Conservation (phyloP, 2,113 vertebrate genomes). For the Corydoras maculifer region DNA sequence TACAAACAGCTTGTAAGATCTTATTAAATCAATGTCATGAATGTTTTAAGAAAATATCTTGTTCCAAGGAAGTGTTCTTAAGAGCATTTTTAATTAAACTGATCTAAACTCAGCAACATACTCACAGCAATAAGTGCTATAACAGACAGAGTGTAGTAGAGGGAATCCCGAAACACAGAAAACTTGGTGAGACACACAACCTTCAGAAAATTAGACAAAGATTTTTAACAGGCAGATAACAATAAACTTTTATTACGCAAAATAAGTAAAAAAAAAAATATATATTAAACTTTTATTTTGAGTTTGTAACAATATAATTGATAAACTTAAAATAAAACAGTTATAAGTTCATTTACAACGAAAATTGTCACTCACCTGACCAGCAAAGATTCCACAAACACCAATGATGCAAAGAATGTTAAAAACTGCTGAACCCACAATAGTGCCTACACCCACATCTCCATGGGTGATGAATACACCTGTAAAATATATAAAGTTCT, state of each 20-base stretch:
- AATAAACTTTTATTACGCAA: background rate
- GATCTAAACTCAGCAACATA: constrained; percentile 2
- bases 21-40: too few relatives aligned
- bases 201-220: constrained; percentile 51
- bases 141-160: constrained; percentile 79
- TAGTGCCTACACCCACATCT: constrained; percentile 84
- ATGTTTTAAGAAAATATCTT: too few relatives aligned
- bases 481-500: constrained; percentile 42
- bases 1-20: too few relatives aligned
- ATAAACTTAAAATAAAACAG: too few relatives aligned
- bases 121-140: constrained; percentile 79
- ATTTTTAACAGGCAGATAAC: background rate
- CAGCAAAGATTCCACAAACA: constrained; percentile 81
- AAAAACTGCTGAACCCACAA: constrained; percentile 84
- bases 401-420: constrained; percentile 85
- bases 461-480: constrained; percentile 86
- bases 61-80: too few relatives aligned
- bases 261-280: too few relatives aligned
- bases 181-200: constrained; percentile 80
- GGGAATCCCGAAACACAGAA: constrained; percentile 79
- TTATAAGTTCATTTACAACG: too few relatives aligned
- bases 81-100: background rate
- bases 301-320: too few relatives aligned
- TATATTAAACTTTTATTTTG: too few relatives aligned
- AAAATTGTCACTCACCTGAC: constrained; percentile 68